Percentiles rank a stretch among this genome's conserved stretches.
Evolutionary conservation across 2,888 invertebrate species (phyloP).

Genomic region (Euphydryas editha): DNA sequence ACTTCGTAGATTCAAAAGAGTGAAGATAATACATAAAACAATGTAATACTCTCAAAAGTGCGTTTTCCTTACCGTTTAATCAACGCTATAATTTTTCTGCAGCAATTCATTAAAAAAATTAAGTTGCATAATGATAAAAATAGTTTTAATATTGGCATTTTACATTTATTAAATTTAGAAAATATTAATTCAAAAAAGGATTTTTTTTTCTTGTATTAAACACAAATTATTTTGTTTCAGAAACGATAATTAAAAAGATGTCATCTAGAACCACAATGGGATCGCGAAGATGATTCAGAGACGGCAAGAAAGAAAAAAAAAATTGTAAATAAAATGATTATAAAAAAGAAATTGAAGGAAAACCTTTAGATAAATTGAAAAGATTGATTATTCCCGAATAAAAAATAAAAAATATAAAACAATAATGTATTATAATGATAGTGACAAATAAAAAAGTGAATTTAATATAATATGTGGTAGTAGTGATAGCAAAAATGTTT

Average conservation of each 20-base stretch:
- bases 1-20: too few relatives aligned
- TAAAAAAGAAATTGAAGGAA: not conserved
- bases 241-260: not conserved
- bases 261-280: not conserved
- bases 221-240: conserved; percentile 11
- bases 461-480: conserved; percentile 42
- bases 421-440: not conserved
- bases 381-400: not conserved
- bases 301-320: conserved; percentile 7
- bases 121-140: too few relatives aligned
- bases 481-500: conserved; percentile 50
- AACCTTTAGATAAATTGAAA: not conserved
- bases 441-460: conserved; percentile 18
- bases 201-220: not conserved
- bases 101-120: not conserved
- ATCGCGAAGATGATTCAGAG: conserved; percentile 10
- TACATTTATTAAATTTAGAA: too few relatives aligned
- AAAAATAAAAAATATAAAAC: not conserved
- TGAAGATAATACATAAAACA: too few relatives aligned
- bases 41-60: too few relatives aligned
- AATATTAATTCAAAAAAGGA: not conserved
- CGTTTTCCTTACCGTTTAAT: too few relatives aligned
- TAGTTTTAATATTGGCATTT: too few relatives aligned
- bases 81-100: not conserved
- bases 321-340: conserved; percentile 5